Conservation (phyloP, 1,140 invertebrate genomes). For the Campodea augens region DNA sequence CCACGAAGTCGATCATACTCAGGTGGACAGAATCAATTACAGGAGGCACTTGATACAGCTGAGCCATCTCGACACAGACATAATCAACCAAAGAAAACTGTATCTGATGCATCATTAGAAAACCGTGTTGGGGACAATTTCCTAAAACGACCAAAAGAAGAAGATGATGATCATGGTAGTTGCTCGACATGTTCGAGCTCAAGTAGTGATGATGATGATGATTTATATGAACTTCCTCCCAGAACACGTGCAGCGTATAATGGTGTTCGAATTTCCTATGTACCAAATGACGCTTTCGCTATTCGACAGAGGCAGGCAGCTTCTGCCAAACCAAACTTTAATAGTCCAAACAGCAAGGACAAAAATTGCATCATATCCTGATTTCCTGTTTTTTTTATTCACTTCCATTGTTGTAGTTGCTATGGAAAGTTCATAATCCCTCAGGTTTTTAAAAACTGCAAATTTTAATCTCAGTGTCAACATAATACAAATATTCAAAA, state of each 20-base stretch:
- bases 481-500: conserved; percentile 2
- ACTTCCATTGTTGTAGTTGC: background rate
- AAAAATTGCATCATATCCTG: conserved; percentile 51
- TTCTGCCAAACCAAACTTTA: conserved; percentile 14
- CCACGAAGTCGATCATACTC: conserved; percentile 25
- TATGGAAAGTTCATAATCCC: background rate
- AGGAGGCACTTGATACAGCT: conserved; percentile 12
- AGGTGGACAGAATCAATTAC: conserved; percentile 14
- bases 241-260: conserved; percentile 47
- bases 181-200: conserved; percentile 75
- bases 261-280: conserved; percentile 68
- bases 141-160: background rate
- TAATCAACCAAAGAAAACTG: too few relatives aligned
- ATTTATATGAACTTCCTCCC: conserved; percentile 59
- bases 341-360: conserved; percentile 28
- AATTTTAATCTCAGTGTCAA: conserved; percentile 16
- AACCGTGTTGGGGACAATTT: conserved; percentile 8
- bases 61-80: conserved; percentile 17
- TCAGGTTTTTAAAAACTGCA: too few relatives aligned
- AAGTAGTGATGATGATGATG: conserved; percentile 53
- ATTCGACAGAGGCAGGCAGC: conserved; percentile 20
- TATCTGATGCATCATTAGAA: conserved; percentile 13
- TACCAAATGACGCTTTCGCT: conserved; percentile 68
- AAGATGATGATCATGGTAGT: conserved; percentile 33
- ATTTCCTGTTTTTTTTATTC: conserved; percentile 15